A percentile compares a stretch with the other conserved stretches of the same genome.
These are phyloP conservation scores for Drosophila lutescens DNA, from an alignment of 2,888 invertebrate species.

Conservation along the genomic window DNA sequence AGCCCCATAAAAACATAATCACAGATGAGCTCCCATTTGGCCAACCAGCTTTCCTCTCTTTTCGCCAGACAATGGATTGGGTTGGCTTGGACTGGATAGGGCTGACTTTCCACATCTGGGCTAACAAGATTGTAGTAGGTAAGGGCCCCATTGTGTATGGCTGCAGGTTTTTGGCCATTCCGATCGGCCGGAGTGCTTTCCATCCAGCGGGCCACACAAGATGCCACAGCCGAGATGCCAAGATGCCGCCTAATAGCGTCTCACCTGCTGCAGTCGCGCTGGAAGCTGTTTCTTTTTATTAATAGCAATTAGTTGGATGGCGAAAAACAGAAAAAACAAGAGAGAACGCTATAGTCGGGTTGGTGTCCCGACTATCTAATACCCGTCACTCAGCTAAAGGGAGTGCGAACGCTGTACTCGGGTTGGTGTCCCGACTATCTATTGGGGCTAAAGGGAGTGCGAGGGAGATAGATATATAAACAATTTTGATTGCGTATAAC, in stretches of 20 bases:
- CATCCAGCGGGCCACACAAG: constrained; percentile 44
- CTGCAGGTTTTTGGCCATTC: constrained; percentile 10
- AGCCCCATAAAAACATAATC: constrained; percentile 45
- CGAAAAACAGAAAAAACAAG: constrained; percentile 24
- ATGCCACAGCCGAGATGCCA: constrained; percentile 17
- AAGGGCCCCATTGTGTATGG: constrained; percentile 47
- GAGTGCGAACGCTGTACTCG: no score
- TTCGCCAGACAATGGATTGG: constrained; percentile 35
- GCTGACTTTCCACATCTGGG: constrained; percentile 44
- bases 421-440: no score
- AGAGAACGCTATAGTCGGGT: no score
- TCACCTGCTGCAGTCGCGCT: no score
- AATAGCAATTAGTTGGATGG: constrained; percentile 66
- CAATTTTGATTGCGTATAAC: no score
- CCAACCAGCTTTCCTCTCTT: constrained; percentile 40
- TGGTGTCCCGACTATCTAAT: no score
- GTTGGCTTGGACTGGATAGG: constrained; percentile 9
- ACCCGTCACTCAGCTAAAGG: no score
- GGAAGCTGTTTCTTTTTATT: constrained; percentile 58
- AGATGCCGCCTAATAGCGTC: constrained; percentile 43
- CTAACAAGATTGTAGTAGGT: constrained; percentile 37
- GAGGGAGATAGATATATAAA: no score
- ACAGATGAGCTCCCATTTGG: constrained; percentile 51
- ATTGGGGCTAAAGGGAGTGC: no score
- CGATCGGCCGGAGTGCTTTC: constrained; percentile 37